Base-by-base conservation (phyloP, 1,140 invertebrate genomes). In the Anoplophora glabripennis region DNA sequence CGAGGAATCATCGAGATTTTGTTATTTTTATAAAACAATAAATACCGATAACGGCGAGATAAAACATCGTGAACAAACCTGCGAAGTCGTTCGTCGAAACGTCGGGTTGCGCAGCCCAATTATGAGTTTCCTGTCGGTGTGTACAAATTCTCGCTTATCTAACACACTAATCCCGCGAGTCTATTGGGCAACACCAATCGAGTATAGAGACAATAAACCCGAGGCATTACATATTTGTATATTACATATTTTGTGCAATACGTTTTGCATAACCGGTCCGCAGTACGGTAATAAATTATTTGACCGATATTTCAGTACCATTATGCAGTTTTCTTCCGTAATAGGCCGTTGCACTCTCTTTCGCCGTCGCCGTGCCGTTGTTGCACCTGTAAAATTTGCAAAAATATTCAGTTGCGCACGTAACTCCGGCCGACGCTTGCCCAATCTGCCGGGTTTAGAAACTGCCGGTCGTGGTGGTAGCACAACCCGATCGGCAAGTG, bases 291-390 rank as follows among this genome's bases (percentile, higher is more conserved):
- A 28, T 63, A 46, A 66, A 60, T 63, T 53, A 66, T 66, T 66
- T 57, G 61, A 66, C 64, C 57, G 56, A 66, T 60, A 66, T 66
- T 60, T 59, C 47, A 59, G 57, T 53, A 59, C 46, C 33, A 52
- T 60, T 60, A 41, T 60, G 52, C 58, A 59, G 41, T 35, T 42
- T 61, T 53, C 62, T 59, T 57, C 62, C 62, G 57, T 59, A 64
- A 61, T 56, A 61, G 65, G 61, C 59, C 65, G 63, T 55, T 60
- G 62, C 52, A 64, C 62, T 52, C 15, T 51, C 34, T 53, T 17
- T 17, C 12, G 17, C 46, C 12, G 21, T 35, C 11, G 21, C 14
- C 14, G 46, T 12, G 21, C 15, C n/a, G 48, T 41, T 36, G 42
- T 64, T 64, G 56, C 62, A 64, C 62, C 62, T 64, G 62, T 59